Evolutionary conservation across 2,888 invertebrate species (phyloP).

Genomic region (Drosophila pseudotalamancana): DNA sequence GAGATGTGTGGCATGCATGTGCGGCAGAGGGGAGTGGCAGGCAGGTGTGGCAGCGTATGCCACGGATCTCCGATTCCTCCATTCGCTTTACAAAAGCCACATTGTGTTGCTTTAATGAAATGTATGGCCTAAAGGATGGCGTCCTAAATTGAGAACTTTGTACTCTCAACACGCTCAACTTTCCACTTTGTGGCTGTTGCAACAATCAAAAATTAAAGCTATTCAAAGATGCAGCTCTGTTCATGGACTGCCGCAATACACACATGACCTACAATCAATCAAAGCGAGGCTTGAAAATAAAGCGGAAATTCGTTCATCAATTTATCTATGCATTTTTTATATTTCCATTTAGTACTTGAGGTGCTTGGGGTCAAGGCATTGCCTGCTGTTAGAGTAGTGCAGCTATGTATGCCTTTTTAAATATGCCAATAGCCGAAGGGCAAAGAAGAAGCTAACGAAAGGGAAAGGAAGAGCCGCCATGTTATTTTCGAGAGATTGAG

Average conservation of each 20-base stretch:
- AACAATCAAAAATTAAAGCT: conserved; percentile 62
- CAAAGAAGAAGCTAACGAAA: background rate
- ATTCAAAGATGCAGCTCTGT: conserved; percentile 46
- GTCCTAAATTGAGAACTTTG: conserved; percentile 39
- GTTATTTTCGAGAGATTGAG: background rate
- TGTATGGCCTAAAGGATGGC: conserved; percentile 64
- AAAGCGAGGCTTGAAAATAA: conserved; percentile 19
- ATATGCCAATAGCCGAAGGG: background rate
- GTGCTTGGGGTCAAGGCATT: background rate
- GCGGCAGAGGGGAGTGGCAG: conserved; percentile 3
- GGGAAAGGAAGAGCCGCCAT: background rate
- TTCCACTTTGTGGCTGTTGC: conserved; percentile 15
- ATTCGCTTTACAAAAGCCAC: conserved; percentile 62
- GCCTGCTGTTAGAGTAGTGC: background rate
- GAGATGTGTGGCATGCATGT: conserved; percentile 7
- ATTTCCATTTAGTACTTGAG: conserved; percentile 7
- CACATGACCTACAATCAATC: conserved; percentile 72
- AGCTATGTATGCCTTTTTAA: background rate
- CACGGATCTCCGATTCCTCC: conserved; percentile 32
- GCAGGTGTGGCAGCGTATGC: conserved; percentile 12
- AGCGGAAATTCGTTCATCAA: conserved; percentile 16
- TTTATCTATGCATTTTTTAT: conserved; percentile 23
- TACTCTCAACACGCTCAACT: conserved; percentile 12
- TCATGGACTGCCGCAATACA: conserved; percentile 33
- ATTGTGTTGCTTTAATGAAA: conserved; percentile 75